Conservation (phyloP, 2,888 invertebrate genomes). For the Rutpela maculata region DNA sequence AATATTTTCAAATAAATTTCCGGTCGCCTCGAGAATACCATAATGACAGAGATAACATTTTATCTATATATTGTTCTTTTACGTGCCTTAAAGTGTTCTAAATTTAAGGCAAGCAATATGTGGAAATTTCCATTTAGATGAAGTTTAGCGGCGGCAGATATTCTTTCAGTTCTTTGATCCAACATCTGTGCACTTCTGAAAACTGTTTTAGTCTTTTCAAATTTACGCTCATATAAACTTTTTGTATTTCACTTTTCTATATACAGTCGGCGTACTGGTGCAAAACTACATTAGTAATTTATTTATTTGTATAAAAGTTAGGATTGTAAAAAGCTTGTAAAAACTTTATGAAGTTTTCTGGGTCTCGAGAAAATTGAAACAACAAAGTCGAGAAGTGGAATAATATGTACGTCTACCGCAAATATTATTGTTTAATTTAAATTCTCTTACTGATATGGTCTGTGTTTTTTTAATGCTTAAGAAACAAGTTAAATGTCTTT, state of each 20-base stretch:
- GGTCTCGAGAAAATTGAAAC: neutral
- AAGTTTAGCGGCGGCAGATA: slow-evolving; percentile 63
- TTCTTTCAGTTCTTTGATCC: slow-evolving; percentile 63
- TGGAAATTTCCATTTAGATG: slow-evolving; percentile 69
- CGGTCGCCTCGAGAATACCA: neutral
- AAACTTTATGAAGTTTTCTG: slow-evolving; percentile 20
- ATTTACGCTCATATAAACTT: slow-evolving; percentile 55
- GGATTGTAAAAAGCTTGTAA: slow-evolving; percentile 8
- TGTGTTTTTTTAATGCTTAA: neutral
- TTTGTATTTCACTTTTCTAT: slow-evolving; percentile 26
- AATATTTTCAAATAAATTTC: slow-evolving; percentile 3
- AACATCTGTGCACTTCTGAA: slow-evolving; percentile 64
- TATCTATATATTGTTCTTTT: slow-evolving; percentile 12
- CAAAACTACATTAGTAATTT: slow-evolving; percentile 17
- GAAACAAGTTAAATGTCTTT: neutral
- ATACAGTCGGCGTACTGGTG: slow-evolving; percentile 10
- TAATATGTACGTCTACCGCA: neutral
- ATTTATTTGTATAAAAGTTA: slow-evolving; percentile 30
- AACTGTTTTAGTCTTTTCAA: slow-evolving; percentile 57
- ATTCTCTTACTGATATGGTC: neutral
- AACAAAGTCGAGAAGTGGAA: neutral
- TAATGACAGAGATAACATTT: slow-evolving; percentile 16
- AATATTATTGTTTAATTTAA: neutral
- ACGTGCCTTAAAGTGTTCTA: slow-evolving; percentile 28
- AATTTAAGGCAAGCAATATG: slow-evolving; percentile 63